A percentile compares a stretch with the other conserved stretches of the same genome.
phyloP scores from a whole-genome alignment of 2,797 vertebrate species.

The Centroberyx gerrardi region DNA sequence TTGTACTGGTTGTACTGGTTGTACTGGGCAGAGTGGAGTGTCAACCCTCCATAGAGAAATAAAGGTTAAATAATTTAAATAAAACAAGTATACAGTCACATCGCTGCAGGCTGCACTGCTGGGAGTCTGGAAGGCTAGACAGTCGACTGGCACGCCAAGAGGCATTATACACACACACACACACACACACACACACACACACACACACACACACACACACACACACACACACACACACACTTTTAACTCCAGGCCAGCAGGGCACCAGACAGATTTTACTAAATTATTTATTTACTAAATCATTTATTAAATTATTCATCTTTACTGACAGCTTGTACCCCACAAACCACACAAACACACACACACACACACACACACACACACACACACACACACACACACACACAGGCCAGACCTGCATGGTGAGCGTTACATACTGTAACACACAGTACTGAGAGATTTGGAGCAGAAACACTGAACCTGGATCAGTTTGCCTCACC shows the following conservation, averaged over 20 bases:
- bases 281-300: conserved; percentile 20
- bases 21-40: too few relatives aligned
- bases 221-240: not conserved
- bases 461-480: too few relatives aligned
- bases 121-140: not conserved
- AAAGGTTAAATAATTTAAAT: conserved; percentile 35
- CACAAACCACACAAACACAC: not conserved
- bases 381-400: too few relatives aligned
- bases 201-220: too few relatives aligned
- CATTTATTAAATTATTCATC: conserved; percentile 7
- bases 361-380: too few relatives aligned
- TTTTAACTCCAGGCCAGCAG: conserved; percentile 5
- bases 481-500: too few relatives aligned
- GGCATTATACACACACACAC: too few relatives aligned
- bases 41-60: not conserved
- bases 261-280: conserved; percentile 8
- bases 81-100: not conserved
- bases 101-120: not conserved
- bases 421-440: too few relatives aligned
- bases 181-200: too few relatives aligned
- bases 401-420: too few relatives aligned
- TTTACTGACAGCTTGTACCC: conserved; percentile 8
- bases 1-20: too few relatives aligned
- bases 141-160: too few relatives aligned
- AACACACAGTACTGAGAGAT: not conserved